Evolutionary conservation across 1,140 invertebrate species (phyloP).

Genomic region (Bathynomus jamesi): DNA sequence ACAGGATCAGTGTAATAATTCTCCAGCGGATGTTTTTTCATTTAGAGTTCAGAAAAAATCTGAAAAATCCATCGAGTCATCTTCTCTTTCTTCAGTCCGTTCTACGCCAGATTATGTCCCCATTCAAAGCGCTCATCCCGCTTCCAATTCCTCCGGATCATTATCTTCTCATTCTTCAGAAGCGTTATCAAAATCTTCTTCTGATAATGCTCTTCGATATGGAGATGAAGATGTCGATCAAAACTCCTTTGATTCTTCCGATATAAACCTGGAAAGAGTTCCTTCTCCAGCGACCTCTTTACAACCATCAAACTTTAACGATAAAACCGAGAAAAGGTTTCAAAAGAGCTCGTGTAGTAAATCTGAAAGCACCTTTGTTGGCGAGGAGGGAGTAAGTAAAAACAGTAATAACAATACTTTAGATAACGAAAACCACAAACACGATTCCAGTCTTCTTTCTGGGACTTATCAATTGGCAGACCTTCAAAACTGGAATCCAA

Average conservation of each 20-base stretch:
- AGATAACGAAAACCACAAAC: neutral
- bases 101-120: neutral
- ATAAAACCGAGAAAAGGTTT: no score
- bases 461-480: slow-evolving; percentile 32
- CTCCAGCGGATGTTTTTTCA: neutral
- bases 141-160: neutral
- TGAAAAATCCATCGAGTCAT: neutral
- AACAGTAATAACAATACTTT: slow-evolving; percentile 18
- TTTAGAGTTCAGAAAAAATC: neutral
- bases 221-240: neutral
- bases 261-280: neutral
- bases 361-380: neutral
- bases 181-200: neutral
- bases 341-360: neutral
- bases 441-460: slow-evolving; percentile 2
- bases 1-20: neutral
- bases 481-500: slow-evolving; percentile 30
- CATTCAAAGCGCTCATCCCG: neutral
- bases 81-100: neutral
- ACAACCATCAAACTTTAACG: neutral
- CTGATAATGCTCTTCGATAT: neutral
- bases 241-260: neutral
- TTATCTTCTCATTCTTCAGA: neutral
- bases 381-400: slow-evolving; percentile 21
- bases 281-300: neutral